Base-by-base conservation (phyloP, 2,888 invertebrate genomes). In the Stenotaenia linearis region DNA sequence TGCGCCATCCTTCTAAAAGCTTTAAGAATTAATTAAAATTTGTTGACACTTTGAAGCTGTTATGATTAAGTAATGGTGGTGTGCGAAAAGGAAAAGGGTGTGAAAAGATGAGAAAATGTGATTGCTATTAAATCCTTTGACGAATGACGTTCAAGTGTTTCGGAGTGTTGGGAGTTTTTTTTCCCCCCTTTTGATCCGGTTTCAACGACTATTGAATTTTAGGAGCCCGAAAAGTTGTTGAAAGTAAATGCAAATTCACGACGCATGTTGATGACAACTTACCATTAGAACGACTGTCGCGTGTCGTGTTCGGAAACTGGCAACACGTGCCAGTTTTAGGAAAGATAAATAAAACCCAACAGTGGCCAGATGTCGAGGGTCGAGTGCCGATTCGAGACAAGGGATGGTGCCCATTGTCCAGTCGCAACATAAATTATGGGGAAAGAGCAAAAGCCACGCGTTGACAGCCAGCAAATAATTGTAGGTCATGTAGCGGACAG, bases 381-480 rank as follows among this genome's bases (percentile, higher is more conserved):
- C 97, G 4, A 89, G 84, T 85, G 95, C 89, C 37, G 92, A 91
- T 83, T 91, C 91, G 75, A 98, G 89, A 79, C 97, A 87, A 0
- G 96, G 94, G 80, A 98, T 92, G 7, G 96, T 96, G 78, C 95
- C 97, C 98, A 98, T 98, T 74, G 97, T 98, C 97, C 97, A 98
- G 88, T 98, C 97, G 87, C 97, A 97, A 88, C 97, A 97, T 79
- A 98, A 89, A 83, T 93, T 91, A 83, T 92, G 92, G 1, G 97
- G 97, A 84, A 94, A 91, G 79, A 97, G 89, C 82, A 98, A 89
- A 82, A 98, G 89, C 94, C 96, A 95, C 79, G 93, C 89, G 88
- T 98, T 98, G 82, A 97, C 90, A 78, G 95, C 93, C 81, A 96
- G 91, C 83, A 98, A 90, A 88, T 97, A 97, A 86, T 94, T 94